phyloP scores from a whole-genome alignment of 2,797 vertebrate species.

The Somateria mollissima region DNA sequence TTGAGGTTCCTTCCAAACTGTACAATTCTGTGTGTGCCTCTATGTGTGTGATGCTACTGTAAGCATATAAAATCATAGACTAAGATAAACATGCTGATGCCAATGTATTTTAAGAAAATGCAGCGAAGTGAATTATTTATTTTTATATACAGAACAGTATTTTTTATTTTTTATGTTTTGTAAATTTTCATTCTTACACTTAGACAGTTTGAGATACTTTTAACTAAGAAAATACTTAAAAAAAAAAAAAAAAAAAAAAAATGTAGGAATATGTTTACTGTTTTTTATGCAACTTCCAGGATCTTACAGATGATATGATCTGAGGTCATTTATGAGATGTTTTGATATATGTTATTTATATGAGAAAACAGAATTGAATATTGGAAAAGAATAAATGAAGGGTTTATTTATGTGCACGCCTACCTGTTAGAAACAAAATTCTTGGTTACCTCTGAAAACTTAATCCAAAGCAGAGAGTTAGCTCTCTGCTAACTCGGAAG shows the following conservation, averaged over 20 bases:
- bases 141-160: not conserved
- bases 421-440: not conserved
- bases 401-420: not conserved
- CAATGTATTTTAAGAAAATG: not conserved
- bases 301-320: not conserved
- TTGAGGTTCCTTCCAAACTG: too few species aligned
- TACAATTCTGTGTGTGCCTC: too few species aligned
- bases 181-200: not conserved
- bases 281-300: not conserved
- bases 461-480: not conserved
- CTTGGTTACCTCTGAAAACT: not conserved
- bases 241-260: not conserved
- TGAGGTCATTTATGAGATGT: not conserved
- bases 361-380: not conserved
- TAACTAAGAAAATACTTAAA: not conserved
- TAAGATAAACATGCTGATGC: not conserved
- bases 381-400: not conserved
- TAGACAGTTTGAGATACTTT: not conserved
- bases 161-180: not conserved
- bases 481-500: not conserved
- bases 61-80: not conserved
- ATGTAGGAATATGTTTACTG: not conserved
- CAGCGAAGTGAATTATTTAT: not conserved
- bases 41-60: not conserved
- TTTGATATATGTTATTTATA: not conserved